Base-by-base conservation (phyloP, 2,888 invertebrate species). In the Salticus scenicus region DNA sequence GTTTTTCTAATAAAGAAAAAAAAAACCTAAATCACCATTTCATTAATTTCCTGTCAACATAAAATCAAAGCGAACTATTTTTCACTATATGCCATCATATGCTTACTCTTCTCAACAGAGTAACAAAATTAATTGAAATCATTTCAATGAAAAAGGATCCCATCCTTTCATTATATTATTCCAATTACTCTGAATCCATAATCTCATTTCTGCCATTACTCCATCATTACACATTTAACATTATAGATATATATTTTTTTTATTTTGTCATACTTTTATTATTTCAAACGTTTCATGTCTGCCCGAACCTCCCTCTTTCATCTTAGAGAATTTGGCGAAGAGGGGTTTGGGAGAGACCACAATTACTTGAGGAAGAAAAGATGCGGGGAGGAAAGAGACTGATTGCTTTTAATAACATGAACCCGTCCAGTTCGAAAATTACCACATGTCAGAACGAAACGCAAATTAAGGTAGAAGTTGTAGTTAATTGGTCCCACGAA, bases 351-450 rank as follows among this genome's bases (percentile, higher is more conserved):
- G 31, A 24, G 4, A 57, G 20, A 66, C 66, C 30, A 17, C 63
- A 75, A 64, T 66, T 75, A 64, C 63, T 41, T n/a, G 66, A 37
- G 1, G 57, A 57, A 24, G 57, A 24, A 24, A 37, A 7, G 37
- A 37, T 7, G 37, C 10, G 27, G 51, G 51, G 33, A 20, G 30
- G 20, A 30, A 28, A 31, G 57, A 24, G 75, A 74, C 41, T 75
- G 75, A 75, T 75, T 75, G 41, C 75, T 37, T 24, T 37, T 74
- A 69, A 73, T 74, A 67, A 73, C 51, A 74, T 74, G 73, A 66
- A 69, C 57, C 80, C 37, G 67, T 33, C 37, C 67, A 20, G 67
- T 31, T 27, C 10, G 51, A 33, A 74, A 80, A 80, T 80, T 80
- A 73, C 73, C 66, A 67, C 67, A 69, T 73, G 73, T 67, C 80